Base-by-base conservation (phyloP, 1,140 invertebrate species). In the Neodiprion lecontei region DNA sequence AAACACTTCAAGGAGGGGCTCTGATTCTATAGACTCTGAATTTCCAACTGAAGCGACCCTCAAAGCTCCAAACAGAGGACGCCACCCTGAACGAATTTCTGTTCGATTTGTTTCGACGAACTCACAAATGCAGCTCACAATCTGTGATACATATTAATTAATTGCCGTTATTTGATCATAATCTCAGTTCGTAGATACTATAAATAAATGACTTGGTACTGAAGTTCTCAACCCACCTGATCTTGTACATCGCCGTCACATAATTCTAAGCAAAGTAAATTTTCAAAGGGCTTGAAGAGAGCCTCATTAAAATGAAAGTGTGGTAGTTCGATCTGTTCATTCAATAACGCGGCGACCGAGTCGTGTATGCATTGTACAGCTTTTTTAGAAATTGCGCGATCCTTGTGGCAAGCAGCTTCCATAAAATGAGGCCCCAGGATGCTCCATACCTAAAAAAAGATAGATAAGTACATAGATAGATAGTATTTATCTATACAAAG, bases 301-400 rank as follows among this genome's bases (percentile, higher is more conserved):
- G 96, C 95, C 87, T 98, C 97, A 84, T 98, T 98, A 82, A 98
- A 97, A 83, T 98, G 96, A 84, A 98, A 98, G 88, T 98, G 95
- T 0, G 96, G 93, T 67, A 97, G 86, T 85, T 99, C 97, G 1
- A 93, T 90, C 83, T 96, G 95, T 82, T 96, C 95, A 79, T 96
- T 95, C n/a, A 98, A 87, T 17, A 98, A 84, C 0, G 95, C 93
- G 7, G 95, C 96, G 65, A 98, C 95, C 21, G 96, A 94, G 82
- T 98, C 96, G 83, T 98, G 96, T 70, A 98, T 95, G 79, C 96
- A 97, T 78, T 95, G 93, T n/a, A 98, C 96, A 0, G 96, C 96
- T 81, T 96, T 94, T 85, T 97, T 98, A 0, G 96, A 96, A 75
- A 98, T 95, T 70, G 92, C 90, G 48, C 93, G 90, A 81, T 98